Conservation (phyloP, 1,140 invertebrate genomes). For the Drosophila dunni region DNA sequence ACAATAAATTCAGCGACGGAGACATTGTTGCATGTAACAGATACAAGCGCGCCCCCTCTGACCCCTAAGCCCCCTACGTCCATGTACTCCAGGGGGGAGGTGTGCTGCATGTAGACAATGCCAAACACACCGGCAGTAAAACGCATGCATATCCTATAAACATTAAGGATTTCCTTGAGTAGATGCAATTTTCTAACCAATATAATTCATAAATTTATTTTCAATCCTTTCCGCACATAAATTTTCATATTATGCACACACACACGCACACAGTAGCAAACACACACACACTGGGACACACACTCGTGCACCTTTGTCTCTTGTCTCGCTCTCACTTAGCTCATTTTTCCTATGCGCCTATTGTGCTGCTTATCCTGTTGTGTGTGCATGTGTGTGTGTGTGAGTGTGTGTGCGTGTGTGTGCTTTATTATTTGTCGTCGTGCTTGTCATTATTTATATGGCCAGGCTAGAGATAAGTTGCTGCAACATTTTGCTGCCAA, state of each 20-base stretch:
- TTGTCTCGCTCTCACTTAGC: conserved; percentile 16
- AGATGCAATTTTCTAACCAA: conserved; percentile 84
- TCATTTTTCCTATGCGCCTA: conserved; percentile 61
- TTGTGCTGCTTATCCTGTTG: conserved; percentile 60
- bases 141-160: conserved; percentile 73
- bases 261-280: conserved; percentile 40
- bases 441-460: conserved; percentile 84
- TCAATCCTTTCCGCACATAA: conserved; percentile 84
- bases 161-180: conserved; percentile 84
- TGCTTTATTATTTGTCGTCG: conserved; percentile 84
- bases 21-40: conserved; percentile 67
- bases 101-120: conserved; percentile 35
- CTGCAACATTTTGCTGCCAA: conserved; percentile 62
- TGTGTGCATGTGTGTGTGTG: conserved; percentile 28
- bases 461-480: conserved; percentile 80
- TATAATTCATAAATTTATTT: conserved; percentile 85
- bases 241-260: conserved; percentile 81
- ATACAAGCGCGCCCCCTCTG: neutral
- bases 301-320: neutral
- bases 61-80: neutral
- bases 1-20: conserved; percentile 77
- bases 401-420: conserved; percentile 48
- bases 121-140: conserved; percentile 54
- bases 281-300: conserved; percentile 17
- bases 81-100: neutral